Conservation (phyloP, 1,140 invertebrate species). For the Drosophila lowei region DNA sequence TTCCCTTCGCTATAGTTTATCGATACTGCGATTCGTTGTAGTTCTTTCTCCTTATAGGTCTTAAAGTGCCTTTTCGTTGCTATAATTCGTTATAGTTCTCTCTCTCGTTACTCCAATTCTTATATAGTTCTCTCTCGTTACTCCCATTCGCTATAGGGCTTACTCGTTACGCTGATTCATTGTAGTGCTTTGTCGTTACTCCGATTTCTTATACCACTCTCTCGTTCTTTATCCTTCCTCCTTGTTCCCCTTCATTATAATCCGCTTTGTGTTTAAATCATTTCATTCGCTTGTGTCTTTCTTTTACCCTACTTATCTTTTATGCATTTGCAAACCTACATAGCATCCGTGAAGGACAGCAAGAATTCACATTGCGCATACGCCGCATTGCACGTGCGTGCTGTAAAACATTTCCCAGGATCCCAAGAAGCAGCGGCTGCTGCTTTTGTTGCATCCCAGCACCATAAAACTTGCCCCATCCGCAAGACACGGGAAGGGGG, state of each 20-base stretch:
- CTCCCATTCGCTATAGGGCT: not conserved
- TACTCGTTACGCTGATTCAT: not conserved
- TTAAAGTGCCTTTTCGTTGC: too few relatives aligned
- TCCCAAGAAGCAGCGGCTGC: conserved; percentile 16
- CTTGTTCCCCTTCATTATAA: too few relatives aligned
- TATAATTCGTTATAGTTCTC: not conserved
- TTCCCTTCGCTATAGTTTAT: too few relatives aligned
- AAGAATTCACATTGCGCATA: conserved; percentile 51
- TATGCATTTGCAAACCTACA: conserved; percentile 31
- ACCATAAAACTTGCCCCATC: conserved; percentile 46
- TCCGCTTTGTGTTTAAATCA: not conserved
- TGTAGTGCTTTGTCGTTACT: too few relatives aligned
- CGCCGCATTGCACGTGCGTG: conserved; percentile 69
- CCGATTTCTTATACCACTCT: not conserved
- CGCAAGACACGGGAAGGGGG: conserved; percentile 6
- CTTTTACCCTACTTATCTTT: conserved; percentile 34
- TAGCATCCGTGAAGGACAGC: conserved; percentile 5
- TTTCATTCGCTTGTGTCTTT: conserved; percentile 26
- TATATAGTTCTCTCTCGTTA: too few relatives aligned
- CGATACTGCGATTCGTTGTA: too few relatives aligned
- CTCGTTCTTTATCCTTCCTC: not conserved
- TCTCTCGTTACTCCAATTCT: not conserved
- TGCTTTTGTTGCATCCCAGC: conserved; percentile 18
- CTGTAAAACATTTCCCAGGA: conserved; percentile 58
- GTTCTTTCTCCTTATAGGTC: too few relatives aligned